A percentile compares a stretch with the other conserved stretches of the same genome.
phyloP scores from a whole-genome alignment of 2,888 invertebrate species.

The Parnassius mnemosyne region DNA sequence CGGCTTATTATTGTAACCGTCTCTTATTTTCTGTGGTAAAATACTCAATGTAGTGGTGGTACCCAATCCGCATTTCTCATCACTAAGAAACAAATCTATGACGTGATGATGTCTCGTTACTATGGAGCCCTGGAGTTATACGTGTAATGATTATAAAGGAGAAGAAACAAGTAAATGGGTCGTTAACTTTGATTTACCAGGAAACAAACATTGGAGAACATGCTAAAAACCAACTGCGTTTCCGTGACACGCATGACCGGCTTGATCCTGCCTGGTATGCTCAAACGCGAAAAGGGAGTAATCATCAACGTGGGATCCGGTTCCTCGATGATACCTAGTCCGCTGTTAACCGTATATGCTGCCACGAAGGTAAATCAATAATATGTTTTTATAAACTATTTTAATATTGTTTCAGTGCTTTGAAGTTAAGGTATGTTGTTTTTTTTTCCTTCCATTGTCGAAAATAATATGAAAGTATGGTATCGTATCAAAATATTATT shows the following conservation, averaged over 20 bases:
- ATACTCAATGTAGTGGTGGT: too few species aligned
- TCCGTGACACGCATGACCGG: conserved; percentile 92
- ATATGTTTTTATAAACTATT: too few species aligned
- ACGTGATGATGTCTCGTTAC: too few species aligned
- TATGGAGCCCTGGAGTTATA: too few species aligned
- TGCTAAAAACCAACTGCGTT: conserved; percentile 89
- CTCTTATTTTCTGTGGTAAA: too few species aligned
- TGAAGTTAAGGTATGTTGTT: background rate
- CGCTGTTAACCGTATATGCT: conserved; percentile 91
- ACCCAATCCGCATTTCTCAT: too few species aligned
- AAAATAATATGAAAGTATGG: background rate
- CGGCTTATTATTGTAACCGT: too few species aligned
- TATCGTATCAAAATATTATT: too few species aligned
- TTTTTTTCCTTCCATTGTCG: background rate
- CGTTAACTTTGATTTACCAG: conserved; percentile 42
- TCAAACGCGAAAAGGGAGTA: conserved; percentile 88
- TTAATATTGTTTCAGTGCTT: background rate
- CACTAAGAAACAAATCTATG: too few species aligned
- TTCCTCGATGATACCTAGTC: conserved; percentile 89
- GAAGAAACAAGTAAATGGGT: background rate
- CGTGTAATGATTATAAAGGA: too few species aligned
- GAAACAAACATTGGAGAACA: conserved; percentile 82
- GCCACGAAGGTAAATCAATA: conserved; percentile 86
- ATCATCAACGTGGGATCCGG: conserved; percentile 95
- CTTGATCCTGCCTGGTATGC: conserved; percentile 92